phyloP scores from a whole-genome alignment of 2,113 vertebrate genomes.

The Orientallactaga bullata region DNA sequence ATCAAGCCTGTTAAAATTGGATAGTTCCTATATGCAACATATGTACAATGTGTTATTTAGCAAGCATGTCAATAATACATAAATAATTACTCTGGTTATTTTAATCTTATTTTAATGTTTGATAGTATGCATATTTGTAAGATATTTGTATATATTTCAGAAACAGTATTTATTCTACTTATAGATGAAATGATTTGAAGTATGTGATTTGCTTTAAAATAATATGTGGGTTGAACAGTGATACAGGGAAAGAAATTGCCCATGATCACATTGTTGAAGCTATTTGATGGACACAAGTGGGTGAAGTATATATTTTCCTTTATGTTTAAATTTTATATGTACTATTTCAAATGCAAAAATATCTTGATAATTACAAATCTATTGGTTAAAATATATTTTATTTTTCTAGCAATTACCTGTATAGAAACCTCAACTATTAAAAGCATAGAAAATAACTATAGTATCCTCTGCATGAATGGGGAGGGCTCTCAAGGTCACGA shows the following conservation, averaged over 20 bases:
- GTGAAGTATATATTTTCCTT: not conserved
- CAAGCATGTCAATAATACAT: not conserved
- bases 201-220: conserved; percentile 22
- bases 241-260: not conserved
- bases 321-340: conserved; percentile 46
- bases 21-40: not conserved
- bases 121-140: not conserved
- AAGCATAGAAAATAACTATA: conserved; percentile 8
- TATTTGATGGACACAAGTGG: not conserved
- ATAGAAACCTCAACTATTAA: not conserved
- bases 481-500: not conserved
- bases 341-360: conserved; percentile 19
- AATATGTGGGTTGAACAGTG: not conserved
- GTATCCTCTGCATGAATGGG: not conserved
- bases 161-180: not conserved
- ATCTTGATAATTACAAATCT: not conserved
- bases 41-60: not conserved
- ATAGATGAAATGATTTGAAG: conserved; percentile 30
- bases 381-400: not conserved
- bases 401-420: not conserved
- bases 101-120: conserved; percentile 18
- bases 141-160: not conserved
- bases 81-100: conserved; percentile 21
- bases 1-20: not conserved
- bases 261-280: not conserved